Conservation (phyloP, 2,113 vertebrate genomes). For the Nyctibius bracteatus region DNA sequence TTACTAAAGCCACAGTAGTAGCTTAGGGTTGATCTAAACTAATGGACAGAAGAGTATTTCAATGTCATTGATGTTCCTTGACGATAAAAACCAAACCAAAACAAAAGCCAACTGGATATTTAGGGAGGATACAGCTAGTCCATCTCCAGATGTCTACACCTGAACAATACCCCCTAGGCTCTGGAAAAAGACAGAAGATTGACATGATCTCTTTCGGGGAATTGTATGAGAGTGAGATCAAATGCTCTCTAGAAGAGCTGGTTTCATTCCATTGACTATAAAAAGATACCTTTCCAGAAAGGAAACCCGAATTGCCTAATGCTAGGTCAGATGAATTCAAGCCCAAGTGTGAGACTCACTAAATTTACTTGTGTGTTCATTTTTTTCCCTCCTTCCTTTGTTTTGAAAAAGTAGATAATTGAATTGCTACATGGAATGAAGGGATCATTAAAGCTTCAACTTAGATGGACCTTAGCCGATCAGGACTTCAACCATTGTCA, state of each 20-base stretch:
- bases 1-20: neutral
- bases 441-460: neutral
- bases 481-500: neutral
- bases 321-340: neutral
- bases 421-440: neutral
- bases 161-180: neutral
- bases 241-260: neutral
- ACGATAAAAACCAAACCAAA: neutral
- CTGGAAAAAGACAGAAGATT: neutral
- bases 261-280: neutral
- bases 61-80: neutral
- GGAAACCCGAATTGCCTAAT: neutral
- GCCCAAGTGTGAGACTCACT: neutral
- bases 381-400: neutral
- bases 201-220: neutral
- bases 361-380: neutral
- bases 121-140: neutral
- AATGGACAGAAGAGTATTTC: neutral
- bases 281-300: neutral
- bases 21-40: neutral
- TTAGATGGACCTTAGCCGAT: neutral
- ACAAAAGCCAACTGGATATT: neutral
- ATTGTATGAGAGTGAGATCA: neutral
- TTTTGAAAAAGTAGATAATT: neutral
- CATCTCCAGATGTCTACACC: neutral